Conservation (phyloP, 37 sponge, comb jelly and placozoan species). For the Ianthella basta region DNA sequence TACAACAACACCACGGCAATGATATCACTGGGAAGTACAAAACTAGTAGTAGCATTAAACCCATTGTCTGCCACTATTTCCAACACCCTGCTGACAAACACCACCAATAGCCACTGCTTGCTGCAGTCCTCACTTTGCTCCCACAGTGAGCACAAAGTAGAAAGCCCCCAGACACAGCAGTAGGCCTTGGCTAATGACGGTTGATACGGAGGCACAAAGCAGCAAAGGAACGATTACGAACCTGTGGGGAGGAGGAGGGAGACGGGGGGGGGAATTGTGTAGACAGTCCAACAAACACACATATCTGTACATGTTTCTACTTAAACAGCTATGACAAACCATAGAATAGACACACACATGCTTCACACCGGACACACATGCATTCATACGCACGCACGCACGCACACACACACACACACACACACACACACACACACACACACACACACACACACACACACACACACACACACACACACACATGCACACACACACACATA, state of each 20-base stretch:
- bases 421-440: no score
- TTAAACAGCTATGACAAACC: no score
- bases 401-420: no score
- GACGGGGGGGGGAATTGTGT: background rate
- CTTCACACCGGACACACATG: no score
- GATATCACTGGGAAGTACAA: background rate
- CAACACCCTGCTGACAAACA: background rate
- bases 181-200: conserved; percentile 48
- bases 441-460: no score
- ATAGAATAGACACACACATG: no score
- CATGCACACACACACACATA: background rate
- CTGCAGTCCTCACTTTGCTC: conserved; percentile 57
- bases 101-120: background rate
- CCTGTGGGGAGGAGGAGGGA: conserved; percentile 18
- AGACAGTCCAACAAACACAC: background rate
- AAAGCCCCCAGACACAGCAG: conserved; percentile 56
- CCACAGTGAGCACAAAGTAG: conserved; percentile 76
- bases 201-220: conserved; percentile 63
- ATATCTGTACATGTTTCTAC: background rate
- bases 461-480: no score
- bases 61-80: background rate
- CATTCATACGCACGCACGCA: no score
- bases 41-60: background rate
- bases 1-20: background rate
- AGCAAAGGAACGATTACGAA: conserved; percentile 44